Evolutionary conservation across 2,113 vertebrate species (phyloP).

Genomic region (Hyla sarda): DNA sequence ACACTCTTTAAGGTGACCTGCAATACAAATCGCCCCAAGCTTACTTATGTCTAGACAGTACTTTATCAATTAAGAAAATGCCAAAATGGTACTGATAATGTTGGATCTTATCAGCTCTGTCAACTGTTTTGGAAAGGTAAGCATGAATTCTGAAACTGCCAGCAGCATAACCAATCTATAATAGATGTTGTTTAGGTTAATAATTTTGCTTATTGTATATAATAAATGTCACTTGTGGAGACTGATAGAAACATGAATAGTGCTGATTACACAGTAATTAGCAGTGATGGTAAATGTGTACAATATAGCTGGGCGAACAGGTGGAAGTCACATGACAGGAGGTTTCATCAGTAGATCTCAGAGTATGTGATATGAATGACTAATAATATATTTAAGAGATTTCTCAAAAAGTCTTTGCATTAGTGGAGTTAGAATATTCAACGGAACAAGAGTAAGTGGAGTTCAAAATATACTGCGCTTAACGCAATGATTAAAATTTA

Average conservation of each 20-base stretch:
- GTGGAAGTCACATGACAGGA: constrained; percentile 64
- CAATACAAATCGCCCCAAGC: constrained; percentile 50
- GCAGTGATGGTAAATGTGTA: constrained; percentile 78
- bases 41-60: constrained; percentile 20
- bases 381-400: constrained; percentile 68
- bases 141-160: constrained; percentile 55
- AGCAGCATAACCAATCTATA: constrained; percentile 81
- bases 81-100: constrained; percentile 8
- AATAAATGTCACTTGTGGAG: constrained; percentile 78
- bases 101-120: constrained; percentile 18
- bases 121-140: constrained; percentile 43
- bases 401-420: constrained; percentile 56
- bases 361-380: constrained; percentile 68
- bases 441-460: constrained; percentile 47
- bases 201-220: constrained; percentile 75
- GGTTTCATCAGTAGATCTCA: constrained; percentile 63
- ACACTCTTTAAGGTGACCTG: constrained; percentile 34
- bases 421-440: constrained; percentile 58
- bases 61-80: constrained; percentile 43
- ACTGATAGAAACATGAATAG: constrained; percentile 77
- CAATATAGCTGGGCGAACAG: constrained; percentile 78
- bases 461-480: constrained; percentile 58
- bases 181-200: constrained; percentile 78
- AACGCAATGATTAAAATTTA: constrained; percentile 58
- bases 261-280: constrained; percentile 80